Evolutionary conservation across 1,140 invertebrate species (phyloP).

Genomic region (Idris sp.): DNA sequence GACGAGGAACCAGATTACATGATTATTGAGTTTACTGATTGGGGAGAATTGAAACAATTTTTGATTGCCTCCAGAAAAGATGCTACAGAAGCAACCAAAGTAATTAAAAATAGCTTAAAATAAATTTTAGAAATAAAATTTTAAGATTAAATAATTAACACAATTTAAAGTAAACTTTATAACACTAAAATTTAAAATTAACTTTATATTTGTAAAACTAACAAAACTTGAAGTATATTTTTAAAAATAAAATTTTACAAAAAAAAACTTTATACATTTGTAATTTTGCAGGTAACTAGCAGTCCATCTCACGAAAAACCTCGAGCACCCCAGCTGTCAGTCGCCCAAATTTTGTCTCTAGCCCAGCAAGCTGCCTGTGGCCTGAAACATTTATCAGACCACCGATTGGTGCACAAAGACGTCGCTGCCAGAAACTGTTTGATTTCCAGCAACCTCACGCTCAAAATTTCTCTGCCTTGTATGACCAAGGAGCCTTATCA

Average conservation of each 20-base stretch:
- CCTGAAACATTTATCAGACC: constrained; percentile 88
- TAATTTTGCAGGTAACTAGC: constrained; percentile 13
- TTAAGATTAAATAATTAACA: too few species aligned
- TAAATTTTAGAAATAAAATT: too few species aligned
- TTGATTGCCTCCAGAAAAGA: constrained; percentile 88
- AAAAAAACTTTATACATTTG: neutral
- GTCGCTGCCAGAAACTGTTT: constrained; percentile 95
- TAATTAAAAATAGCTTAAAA: constrained; percentile 21
- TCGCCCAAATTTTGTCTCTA: constrained; percentile 85
- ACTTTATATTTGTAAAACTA: too few species aligned
- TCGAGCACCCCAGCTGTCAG: constrained; percentile 82
- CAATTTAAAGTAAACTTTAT: too few species aligned
- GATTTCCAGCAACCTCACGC: constrained; percentile 87
- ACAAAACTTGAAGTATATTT: too few species aligned
- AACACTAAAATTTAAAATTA: too few species aligned
- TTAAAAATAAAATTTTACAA: too few species aligned
- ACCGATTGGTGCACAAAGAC: constrained; percentile 90
- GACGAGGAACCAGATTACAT: constrained; percentile 92
- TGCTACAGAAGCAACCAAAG: constrained; percentile 7
- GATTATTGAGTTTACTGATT: constrained; percentile 94
- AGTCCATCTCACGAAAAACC: constrained; percentile 72
- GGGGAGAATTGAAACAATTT: constrained; percentile 97
- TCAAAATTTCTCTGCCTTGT: constrained; percentile 90
- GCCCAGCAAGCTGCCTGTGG: constrained; percentile 89
- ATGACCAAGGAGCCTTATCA: constrained; percentile 91